Evolutionary conservation across 2,888 invertebrate genomes (phyloP), one percentile per base, ranked within the genome.

Genomic region (Phoenoteleia sp.): DNA sequence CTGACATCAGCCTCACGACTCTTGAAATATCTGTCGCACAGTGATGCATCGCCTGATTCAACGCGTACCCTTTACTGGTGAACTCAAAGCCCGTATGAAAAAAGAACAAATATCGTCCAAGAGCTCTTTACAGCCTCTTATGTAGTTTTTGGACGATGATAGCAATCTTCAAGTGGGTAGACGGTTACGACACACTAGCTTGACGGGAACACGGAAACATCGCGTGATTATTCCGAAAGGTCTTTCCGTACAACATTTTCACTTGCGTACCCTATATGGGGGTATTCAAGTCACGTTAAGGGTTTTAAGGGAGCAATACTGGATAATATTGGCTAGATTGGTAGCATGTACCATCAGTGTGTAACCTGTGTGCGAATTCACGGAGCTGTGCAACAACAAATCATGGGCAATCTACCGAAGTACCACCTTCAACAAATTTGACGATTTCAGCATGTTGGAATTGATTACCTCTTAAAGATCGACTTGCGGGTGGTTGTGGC

Each of bases 221-320:
- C 75, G 64, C 2, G 3, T 27, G 0, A 27, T 75, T 1, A 13
- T 75, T 3, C 75, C 75, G 0, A 27, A 60, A 36, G 15, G 54
- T 0, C 5, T 6, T 7, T n/a, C 25, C 6, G n/a, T 54, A 2
- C 1, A 15, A 4, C 23, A 62, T 21, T 52, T 36, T 39, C 75
- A 75, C 23, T 3, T 27, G 2, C 1, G 6, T 9, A 29, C 60
- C 0, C 19, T 60, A 6, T 64, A 75, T 19, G 64, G 75, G 2
- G 75, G 64, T n/a, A 4, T 11, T 11, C 75, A 75, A 19, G 27
- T 75, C 0, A 75, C 75, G 0, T 19, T 58, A 21, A 47, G 49
- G 1, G 21, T 69, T 0, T 9, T 69, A 11, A n/a, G 77, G 3
- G 69, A 77, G 17, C 45, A 21, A 11, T 72, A 33, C n/a, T 72